phyloP scores from a whole-genome alignment of 2,113 vertebrate genomes.

The Riparia riparia region DNA sequence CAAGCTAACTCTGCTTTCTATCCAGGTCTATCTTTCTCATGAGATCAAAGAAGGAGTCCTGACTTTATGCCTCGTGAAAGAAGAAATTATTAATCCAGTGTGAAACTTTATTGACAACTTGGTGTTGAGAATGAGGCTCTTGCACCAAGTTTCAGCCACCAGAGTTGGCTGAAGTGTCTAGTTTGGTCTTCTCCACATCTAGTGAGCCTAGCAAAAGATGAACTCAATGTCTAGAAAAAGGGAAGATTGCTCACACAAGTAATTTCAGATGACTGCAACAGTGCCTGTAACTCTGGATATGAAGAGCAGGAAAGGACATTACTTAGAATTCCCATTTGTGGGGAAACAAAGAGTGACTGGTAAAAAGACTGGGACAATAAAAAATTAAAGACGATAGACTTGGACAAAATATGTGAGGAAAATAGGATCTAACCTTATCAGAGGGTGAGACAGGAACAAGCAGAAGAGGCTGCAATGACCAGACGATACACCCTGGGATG shows the following conservation, averaged over 20 bases:
- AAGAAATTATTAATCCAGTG: neutral
- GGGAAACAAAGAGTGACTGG: neutral
- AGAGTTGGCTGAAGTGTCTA: neutral
- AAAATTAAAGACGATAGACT: neutral
- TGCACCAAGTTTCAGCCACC: neutral
- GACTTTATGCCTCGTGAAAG: neutral
- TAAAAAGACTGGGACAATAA: neutral
- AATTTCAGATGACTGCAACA: neutral
- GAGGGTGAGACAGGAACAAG: neutral
- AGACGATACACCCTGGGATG: neutral
- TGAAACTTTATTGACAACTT: constrained; percentile 10
- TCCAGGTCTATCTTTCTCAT: neutral
- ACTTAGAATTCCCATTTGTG: neutral
- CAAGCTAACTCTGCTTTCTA: neutral
- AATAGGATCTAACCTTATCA: neutral
- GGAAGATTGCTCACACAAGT: neutral
- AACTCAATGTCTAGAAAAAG: neutral
- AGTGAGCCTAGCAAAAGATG: neutral
- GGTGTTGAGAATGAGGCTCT: neutral
- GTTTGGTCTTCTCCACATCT: neutral
- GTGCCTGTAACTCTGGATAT: neutral
- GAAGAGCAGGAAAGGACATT: neutral
- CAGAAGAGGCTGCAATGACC: neutral
- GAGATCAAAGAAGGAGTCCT: neutral
- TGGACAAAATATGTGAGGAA: neutral